These are phyloP conservation scores for Falcaria lacertinaria DNA, from an alignment of 2,888 invertebrate species.

Conservation along the genomic window DNA sequence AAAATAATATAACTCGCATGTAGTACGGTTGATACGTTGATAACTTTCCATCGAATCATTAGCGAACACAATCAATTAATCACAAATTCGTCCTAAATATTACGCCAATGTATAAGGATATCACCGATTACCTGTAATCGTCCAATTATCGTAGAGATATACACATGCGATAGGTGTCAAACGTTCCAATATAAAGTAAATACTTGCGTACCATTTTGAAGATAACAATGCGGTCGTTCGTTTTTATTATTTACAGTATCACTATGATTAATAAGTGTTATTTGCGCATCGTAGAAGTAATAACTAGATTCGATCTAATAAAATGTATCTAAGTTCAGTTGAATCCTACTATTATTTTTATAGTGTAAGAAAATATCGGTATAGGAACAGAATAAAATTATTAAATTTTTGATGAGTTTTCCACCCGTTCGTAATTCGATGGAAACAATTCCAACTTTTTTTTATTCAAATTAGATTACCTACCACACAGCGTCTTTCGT, in stretches of 20 bases:
- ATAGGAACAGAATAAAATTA: too few relatives aligned
- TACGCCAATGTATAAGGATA: constrained; percentile 26
- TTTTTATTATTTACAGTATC: background rate
- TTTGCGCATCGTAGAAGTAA: too few relatives aligned
- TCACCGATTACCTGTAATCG: constrained; percentile 30
- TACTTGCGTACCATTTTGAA: background rate
- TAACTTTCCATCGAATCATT: constrained; percentile 3
- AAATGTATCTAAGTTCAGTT: too few relatives aligned
- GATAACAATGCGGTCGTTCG: constrained; percentile 8
- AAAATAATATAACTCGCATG: too few relatives aligned
- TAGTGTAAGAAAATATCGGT: too few relatives aligned
- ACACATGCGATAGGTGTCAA: constrained; percentile 18
- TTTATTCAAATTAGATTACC: too few relatives aligned
- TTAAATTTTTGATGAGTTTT: too few relatives aligned
- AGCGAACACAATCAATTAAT: constrained; percentile 27
- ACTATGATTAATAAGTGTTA: background rate
- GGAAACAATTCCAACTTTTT: too few relatives aligned
- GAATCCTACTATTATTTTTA: too few relatives aligned
- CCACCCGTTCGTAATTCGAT: too few relatives aligned
- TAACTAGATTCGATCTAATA: too few relatives aligned
- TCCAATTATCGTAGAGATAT: constrained; percentile 24
- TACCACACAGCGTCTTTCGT: too few relatives aligned
- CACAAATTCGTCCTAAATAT: constrained; percentile 21
- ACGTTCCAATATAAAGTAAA: constrained; percentile 13
- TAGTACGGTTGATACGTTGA: background rate